phyloP scores from a whole-genome alignment of 2,113 vertebrate species.

The Dermatemys mawii region DNA sequence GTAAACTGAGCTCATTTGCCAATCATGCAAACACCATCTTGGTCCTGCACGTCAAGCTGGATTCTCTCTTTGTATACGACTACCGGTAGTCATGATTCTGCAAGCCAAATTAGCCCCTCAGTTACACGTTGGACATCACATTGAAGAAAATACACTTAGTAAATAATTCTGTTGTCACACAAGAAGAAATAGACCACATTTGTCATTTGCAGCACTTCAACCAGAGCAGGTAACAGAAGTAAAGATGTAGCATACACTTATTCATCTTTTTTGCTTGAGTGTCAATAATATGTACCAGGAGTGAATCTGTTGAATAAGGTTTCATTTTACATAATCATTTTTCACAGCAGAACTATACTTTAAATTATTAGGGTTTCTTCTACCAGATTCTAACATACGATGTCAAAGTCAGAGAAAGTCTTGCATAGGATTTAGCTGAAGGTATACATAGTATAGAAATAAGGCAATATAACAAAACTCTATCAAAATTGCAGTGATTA shows the following conservation, averaged over 20 bases:
- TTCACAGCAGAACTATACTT: not conserved
- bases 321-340: not conserved
- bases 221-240: not conserved
- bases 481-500: not conserved
- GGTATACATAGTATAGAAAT: not conserved
- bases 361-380: not conserved
- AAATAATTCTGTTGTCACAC: not conserved
- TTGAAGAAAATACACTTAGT: not conserved
- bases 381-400: not conserved
- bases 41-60: not conserved
- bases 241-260: not conserved
- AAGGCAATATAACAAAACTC: not conserved
- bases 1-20: too few relatives aligned
- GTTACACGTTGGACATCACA: not conserved
- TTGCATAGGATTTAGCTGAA: not conserved
- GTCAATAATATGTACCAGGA: not conserved
- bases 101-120: not conserved
- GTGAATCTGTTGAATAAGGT: not conserved
- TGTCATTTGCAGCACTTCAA: not conserved
- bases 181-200: not conserved
- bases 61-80: not conserved
- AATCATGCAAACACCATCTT: not conserved
- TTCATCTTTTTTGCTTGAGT: too few relatives aligned
- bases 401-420: not conserved
- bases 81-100: fast-evolving